phyloP scores from a whole-genome alignment of 2,888 invertebrate genomes.

The Eristalis intricaria region DNA sequence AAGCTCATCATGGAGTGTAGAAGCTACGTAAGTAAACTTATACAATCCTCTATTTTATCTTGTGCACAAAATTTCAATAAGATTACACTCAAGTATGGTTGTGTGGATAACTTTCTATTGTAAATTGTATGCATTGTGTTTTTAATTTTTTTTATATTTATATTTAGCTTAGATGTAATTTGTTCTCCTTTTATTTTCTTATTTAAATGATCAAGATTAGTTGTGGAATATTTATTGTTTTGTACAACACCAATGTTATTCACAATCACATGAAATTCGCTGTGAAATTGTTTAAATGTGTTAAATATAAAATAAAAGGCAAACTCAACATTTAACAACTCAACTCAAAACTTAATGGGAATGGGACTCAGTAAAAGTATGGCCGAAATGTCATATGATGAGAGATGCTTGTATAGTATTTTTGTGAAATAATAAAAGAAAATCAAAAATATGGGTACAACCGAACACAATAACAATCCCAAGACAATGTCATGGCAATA shows the following conservation, averaged over 20 bases:
- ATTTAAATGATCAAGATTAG: neutral
- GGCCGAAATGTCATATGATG: too few relatives aligned
- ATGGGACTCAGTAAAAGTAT: neutral
- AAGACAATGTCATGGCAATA: too few relatives aligned
- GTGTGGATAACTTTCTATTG: conserved; percentile 7
- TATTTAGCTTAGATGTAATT: conserved; percentile 6
- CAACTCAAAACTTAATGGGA: neutral
- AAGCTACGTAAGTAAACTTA: conserved; percentile 32
- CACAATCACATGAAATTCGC: conserved; percentile 60
- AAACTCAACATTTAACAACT: too few relatives aligned
- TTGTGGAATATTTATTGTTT: neutral
- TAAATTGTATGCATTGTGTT: conserved; percentile 7
- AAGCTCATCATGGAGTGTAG: conserved; percentile 27
- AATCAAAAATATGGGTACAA: too few relatives aligned
- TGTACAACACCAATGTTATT: conserved; percentile 35
- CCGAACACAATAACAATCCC: too few relatives aligned
- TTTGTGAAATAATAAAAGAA: too few relatives aligned
- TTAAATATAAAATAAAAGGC: neutral
- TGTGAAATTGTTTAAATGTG: conserved; percentile 48
- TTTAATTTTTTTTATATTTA: neutral
- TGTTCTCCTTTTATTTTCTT: neutral
- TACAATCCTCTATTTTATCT: conserved; percentile 19
- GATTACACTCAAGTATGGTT: conserved; percentile 33
- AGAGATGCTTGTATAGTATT: too few relatives aligned
- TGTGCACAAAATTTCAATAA: conserved; percentile 46